phyloP scores from a whole-genome alignment of 2,113 vertebrate genomes.

The Nothoprocta pentlandii region DNA sequence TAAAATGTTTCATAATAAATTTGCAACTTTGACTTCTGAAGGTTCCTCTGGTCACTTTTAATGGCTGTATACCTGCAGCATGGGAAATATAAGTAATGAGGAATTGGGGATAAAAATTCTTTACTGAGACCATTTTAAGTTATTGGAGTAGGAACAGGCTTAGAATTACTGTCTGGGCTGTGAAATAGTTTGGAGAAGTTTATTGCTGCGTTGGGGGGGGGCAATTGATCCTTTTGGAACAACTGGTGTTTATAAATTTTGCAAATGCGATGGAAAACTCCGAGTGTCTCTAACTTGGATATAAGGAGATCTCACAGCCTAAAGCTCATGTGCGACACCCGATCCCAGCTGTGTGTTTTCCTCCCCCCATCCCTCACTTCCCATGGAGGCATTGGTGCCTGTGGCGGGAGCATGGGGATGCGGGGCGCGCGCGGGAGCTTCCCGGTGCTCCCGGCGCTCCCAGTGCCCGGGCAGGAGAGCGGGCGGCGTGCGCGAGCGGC shows the following conservation, averaged over 20 bases:
- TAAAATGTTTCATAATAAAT: neutral
- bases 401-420: neutral
- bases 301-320: neutral
- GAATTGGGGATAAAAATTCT: rapidly evolving
- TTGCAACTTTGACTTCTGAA: neutral
- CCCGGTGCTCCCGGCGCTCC: neutral
- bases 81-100: neutral
- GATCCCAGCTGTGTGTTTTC: neutral
- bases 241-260: neutral
- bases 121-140: rapidly evolving
- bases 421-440: neutral
- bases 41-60: rapidly evolving
- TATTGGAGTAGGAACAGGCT: too few species aligned
- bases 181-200: neutral
- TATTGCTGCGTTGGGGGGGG: too few species aligned
- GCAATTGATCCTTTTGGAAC: neutral
- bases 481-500: neutral
- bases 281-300: neutral
- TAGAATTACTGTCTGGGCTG: neutral
- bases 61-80: neutral
- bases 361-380: too few species aligned
- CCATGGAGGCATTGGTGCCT: too few species aligned
- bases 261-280: neutral
- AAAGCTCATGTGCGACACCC: neutral
- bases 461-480: neutral